Evolutionary conservation across 2,797 vertebrate genomes (phyloP), one percentile per base, ranked within the genome.

Genomic region (Argya squamiceps): DNA sequence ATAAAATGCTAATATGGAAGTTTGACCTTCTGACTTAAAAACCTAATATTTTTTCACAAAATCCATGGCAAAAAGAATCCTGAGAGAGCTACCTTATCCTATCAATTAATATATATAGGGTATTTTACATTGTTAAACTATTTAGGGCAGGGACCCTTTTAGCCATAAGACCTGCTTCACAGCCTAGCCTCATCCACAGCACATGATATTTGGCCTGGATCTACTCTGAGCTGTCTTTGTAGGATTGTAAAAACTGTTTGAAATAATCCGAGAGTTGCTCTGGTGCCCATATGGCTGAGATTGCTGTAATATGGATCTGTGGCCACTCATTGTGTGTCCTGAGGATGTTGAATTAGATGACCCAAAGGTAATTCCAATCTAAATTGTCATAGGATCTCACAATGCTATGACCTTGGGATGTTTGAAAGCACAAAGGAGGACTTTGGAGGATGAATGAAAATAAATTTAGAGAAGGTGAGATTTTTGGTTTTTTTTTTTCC

Each of bases 381-480:
- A 24, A 83, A 67, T 17, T 63, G 18, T 32, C 7, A 2, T 30
- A 18, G 19, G 37, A 71, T 22, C 23, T 67, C 32, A 44, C 6
- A 0, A 27, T 32, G 27, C 16, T n/a, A 26, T 58, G 24, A 63
- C 36, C n/a, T 53, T 64, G 11, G 8, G 36, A 34, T 53, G 5
- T 13, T 36, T 52, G 9, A 41, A 55, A 84, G 6, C 46, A 18
- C 32, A n/a, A 64, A 82, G 12, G 9, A 87, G 37, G 10, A 23
- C 10, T 44, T 39, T 9, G 12, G 32, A 58, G 4, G 3, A 65
- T 34, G 39, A 78, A 89, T 7, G 4, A 39, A 67, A n/a, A 36
- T 8, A 79, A 76, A 56, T 41, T 41, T 16, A n/a, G 4, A 37
- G 13, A 21, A 58, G 4, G 1, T 16, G 1, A 1, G 9, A 1